A percentile compares a stretch with the other conserved stretches of the same genome.
Conservation (phyloP, 1,140 invertebrate species). For the Chironomus striatipennis region DNA sequence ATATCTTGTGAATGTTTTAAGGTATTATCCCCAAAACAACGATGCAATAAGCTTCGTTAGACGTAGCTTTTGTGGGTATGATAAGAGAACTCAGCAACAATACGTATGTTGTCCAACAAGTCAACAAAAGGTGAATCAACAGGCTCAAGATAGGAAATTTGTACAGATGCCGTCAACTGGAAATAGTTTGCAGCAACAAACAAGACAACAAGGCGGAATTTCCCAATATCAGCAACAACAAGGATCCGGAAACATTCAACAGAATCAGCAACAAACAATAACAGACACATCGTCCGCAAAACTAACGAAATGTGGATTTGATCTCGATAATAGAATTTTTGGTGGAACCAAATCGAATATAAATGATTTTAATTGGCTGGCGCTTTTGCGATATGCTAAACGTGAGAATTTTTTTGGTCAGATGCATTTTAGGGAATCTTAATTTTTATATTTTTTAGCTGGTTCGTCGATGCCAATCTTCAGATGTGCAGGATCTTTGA, state of each 20-base stretch:
- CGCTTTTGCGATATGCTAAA: background rate
- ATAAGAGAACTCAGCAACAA: background rate
- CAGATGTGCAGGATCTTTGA: conserved; percentile 50
- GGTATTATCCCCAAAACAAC: background rate
- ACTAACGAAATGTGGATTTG: background rate
- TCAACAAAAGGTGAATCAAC: background rate
- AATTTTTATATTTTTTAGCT: background rate
- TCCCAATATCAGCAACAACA: background rate
- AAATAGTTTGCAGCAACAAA: too few relatives aligned
- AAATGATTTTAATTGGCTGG: background rate
- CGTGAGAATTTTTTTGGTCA: background rate
- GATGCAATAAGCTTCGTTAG: background rate
- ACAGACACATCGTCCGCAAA: background rate
- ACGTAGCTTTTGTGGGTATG: background rate
- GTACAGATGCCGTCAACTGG: background rate
- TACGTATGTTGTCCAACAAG: background rate
- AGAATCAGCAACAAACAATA: background rate
- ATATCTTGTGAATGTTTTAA: background rate
- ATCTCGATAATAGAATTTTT: background rate
- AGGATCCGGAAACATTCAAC: background rate
- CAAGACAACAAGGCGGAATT: background rate
- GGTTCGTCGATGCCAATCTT: background rate
- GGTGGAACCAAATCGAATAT: background rate
- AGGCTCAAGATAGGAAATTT: background rate
- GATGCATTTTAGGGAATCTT: background rate